phyloP scores from a whole-genome alignment of 2,888 invertebrate species.

The Acanthopleura granulata region DNA sequence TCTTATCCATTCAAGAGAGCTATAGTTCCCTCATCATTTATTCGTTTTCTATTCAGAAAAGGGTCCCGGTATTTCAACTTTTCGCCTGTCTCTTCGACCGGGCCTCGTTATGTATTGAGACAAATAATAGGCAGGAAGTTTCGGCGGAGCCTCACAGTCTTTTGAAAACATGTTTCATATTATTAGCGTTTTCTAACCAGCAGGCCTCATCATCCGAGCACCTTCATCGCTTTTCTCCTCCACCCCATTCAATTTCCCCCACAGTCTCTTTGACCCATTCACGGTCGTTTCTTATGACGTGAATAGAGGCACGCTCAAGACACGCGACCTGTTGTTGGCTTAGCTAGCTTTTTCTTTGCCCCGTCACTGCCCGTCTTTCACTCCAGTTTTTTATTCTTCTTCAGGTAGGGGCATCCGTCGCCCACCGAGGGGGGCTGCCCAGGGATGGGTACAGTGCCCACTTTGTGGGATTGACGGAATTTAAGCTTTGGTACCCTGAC shows the following conservation, averaged over 20 bases:
- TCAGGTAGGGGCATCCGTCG: neutral
- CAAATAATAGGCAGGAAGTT: neutral
- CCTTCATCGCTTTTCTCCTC: neutral
- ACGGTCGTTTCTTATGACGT: neutral
- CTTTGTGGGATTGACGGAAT: too few relatives aligned
- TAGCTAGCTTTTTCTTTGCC: neutral
- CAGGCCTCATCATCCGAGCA: neutral
- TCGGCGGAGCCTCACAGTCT: neutral
- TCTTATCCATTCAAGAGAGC: neutral
- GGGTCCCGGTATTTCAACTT: neutral
- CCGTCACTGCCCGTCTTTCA: neutral
- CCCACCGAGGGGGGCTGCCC: neutral
- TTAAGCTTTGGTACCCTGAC: too few relatives aligned
- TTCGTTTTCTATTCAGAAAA: too few relatives aligned
- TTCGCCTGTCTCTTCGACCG: neutral
- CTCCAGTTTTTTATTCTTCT: neutral
- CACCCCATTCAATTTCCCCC: neutral
- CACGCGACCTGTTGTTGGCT: neutral
- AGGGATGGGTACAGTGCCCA: neutral
- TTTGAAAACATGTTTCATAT: slow-evolving; percentile 18
- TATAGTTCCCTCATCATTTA: too few relatives aligned
- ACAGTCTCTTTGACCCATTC: neutral
- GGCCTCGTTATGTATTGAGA: neutral
- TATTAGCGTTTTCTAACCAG: slow-evolving; percentile 17
- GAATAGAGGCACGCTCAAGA: neutral